Evolutionary conservation across 2,113 vertebrate genomes (phyloP).

Genomic region (Anas platyrhynchos): DNA sequence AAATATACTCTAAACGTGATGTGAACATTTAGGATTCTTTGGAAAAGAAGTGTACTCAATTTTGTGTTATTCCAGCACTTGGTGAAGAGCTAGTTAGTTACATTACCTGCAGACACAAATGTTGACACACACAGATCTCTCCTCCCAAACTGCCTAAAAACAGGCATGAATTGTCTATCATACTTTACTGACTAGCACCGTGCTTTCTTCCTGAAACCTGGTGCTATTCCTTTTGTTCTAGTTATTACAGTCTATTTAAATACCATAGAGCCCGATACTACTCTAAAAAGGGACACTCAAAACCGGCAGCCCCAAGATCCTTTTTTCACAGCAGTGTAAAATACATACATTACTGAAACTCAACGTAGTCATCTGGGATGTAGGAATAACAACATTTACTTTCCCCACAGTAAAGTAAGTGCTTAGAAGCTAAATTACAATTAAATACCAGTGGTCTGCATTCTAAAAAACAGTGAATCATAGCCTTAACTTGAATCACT

Average conservation of each 20-base stretch:
- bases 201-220: neutral
- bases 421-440: conserved; percentile 25
- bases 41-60: neutral
- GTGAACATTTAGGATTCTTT: neutral
- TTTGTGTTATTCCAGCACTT: neutral
- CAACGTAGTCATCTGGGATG: conserved; percentile 29
- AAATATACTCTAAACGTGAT: neutral
- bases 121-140: neutral
- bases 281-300: neutral
- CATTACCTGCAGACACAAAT: neutral
- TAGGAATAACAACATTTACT: conserved; percentile 38
- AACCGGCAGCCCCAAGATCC: neutral
- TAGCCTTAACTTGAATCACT: neutral
- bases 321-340: neutral
- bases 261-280: neutral
- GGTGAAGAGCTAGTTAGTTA: neutral
- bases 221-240: neutral
- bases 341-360: conserved; percentile 13
- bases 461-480: conserved; percentile 42
- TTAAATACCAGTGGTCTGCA: conserved; percentile 5
- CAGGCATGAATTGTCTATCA: neutral
- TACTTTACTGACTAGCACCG: neutral
- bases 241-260: neutral
- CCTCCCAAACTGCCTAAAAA: neutral
- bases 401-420: conserved; percentile 4